Evolutionary conservation across 92 coral and sea anemone genomes (phyloP).

Genomic region (Anthopleura xanthogrammica): DNA sequence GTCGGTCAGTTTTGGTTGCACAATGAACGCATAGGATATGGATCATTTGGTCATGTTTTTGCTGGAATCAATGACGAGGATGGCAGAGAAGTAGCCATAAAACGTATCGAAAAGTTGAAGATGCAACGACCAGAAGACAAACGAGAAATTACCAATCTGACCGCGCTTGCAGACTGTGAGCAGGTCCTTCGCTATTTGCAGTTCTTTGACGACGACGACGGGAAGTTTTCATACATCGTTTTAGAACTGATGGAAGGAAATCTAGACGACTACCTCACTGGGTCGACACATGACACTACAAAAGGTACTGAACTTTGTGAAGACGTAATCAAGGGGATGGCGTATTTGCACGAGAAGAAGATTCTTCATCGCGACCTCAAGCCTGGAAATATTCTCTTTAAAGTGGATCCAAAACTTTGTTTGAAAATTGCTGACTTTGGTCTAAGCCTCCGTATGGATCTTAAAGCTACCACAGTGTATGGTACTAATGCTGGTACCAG

Average conservation of each 20-base stretch:
- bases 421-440: constrained; percentile 35
- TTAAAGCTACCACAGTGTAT: constrained; percentile 9
- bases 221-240: neutral
- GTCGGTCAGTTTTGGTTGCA: constrained; percentile 16
- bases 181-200: constrained; percentile 20
- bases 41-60: constrained; percentile 18
- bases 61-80: constrained; percentile 44
- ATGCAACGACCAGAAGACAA: constrained; percentile 31
- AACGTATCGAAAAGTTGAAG: constrained; percentile 44
- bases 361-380: constrained; percentile 32
- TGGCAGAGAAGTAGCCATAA: constrained; percentile 56
- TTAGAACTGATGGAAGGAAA: constrained; percentile 44
- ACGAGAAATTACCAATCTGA: constrained; percentile 39
- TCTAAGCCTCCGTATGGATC: constrained; percentile 14
- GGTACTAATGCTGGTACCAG: constrained; percentile 39
- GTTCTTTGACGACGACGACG: neutral
- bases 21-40: neutral
- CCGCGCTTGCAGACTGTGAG: constrained; percentile 30
- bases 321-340: constrained; percentile 10
- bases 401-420: constrained; percentile 16
- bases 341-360: neutral
- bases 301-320: constrained; percentile 39
- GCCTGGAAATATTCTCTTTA: too few relatives aligned
- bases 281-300: constrained; percentile 27
- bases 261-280: constrained; percentile 28